Evolutionary conservation across 37 sponge, comb jelly and placozoan species (phyloP), one percentile per base, ranked within the genome.

Genomic region (Amphimedon queenslandica): DNA sequence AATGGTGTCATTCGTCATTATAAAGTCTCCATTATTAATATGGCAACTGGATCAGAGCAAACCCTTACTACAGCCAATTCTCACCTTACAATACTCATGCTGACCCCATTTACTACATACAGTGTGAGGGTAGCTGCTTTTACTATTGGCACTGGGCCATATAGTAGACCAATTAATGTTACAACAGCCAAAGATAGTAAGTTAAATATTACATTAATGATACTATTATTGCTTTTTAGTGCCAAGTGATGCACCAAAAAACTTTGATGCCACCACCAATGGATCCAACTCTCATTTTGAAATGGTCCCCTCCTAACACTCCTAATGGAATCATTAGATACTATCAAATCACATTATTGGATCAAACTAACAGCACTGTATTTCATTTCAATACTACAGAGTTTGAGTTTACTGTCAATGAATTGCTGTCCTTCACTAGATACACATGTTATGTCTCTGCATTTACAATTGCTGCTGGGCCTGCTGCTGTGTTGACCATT

Each of bases 1-100:
- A 29, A 51, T 47, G 72, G 72, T 74, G 8, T 36, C 21, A 30
- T 33, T n/a, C 41, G 1, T 1, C 1, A 10, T 2, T 61, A 42
- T 3, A 8, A 51, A 4, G 80, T 80, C 25, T 60, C 80, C 16
- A 72, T 72, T 8, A 65, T 42, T 0, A 80, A 71, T 28, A 67
- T 77, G 28, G 69, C 16, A 2, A n/a, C 55, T 31, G 78, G 78
- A 34, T 58, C 69, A 24, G n/a, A n/a, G n/a, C n/a, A n/a, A n/a
- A n/a, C n/a, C n/a, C n/a, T n/a, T n/a, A n/a, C n/a, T n/a, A n/a
- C n/a, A n/a, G n/a, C n/a, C n/a, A n/a, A n/a, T n/a, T n/a, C n/a
- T n/a, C n/a, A n/a, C n/a, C n/a, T n/a, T n/a, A n/a, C n/a, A n/a
- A n/a, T n/a, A n/a, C n/a, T n/a, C n/a, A n/a, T n/a, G n/a, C n/a